These are phyloP conservation scores for Paraescarpia echinospica DNA, from an alignment of 1,140 invertebrate genomes.

Conservation along the genomic window DNA sequence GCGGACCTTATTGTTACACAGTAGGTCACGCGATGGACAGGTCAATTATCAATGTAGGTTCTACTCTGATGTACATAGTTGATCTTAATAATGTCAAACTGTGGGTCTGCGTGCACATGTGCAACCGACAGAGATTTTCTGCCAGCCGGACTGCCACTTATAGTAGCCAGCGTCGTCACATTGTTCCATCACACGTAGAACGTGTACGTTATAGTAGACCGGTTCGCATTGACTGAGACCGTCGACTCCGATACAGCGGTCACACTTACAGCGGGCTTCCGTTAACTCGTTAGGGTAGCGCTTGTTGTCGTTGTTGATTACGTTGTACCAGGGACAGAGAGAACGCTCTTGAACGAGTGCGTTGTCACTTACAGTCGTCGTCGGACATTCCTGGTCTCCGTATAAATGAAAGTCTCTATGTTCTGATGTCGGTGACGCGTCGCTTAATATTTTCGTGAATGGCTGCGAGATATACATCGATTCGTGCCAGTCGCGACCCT, in stretches of 20 bases:
- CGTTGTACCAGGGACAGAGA: conserved; percentile 14
- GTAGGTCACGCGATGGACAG: no score
- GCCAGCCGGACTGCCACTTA: background rate
- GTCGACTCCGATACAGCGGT: background rate
- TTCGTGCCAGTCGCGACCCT: background rate
- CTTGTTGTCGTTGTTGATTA: background rate
- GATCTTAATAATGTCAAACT: background rate
- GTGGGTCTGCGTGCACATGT: background rate
- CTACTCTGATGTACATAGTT: background rate
- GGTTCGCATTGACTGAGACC: background rate
- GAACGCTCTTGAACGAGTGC: background rate
- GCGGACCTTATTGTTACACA: no score
- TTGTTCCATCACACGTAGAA: background rate
- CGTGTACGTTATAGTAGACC: conserved; percentile 22
- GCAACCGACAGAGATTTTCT: conserved; percentile 10
- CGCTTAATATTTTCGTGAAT: background rate
- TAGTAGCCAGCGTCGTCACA: background rate
- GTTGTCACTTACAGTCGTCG: background rate
- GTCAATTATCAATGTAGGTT: no score
- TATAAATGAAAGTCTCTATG: background rate
- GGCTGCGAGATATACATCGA: background rate
- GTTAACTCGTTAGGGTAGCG: conserved; percentile 4
- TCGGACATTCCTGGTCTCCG: conserved; percentile 20
- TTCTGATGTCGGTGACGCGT: background rate
- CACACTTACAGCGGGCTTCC: conserved; percentile 15